Conservation (phyloP, 2,797 vertebrate species). For the Galaxias olidus region DNA sequence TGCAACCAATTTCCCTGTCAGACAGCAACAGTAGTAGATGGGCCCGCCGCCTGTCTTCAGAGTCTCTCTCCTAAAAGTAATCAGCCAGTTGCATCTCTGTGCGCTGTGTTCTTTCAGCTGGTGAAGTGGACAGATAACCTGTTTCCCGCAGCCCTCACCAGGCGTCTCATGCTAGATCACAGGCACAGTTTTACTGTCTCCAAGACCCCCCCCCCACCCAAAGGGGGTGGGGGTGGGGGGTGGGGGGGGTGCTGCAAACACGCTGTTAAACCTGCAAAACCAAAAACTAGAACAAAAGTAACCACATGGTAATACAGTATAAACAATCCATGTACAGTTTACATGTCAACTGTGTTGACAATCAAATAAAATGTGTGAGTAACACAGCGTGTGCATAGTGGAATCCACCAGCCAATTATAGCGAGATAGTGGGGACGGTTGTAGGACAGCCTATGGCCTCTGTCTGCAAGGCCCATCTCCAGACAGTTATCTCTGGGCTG, state of each 20-base stretch:
- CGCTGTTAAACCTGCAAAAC: too few relatives aligned
- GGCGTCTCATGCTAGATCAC: conserved; percentile 30
- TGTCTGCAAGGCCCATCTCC: conserved; percentile 29
- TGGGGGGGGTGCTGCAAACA: background rate
- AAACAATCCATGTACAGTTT: too few relatives aligned
- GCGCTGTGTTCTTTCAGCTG: conserved; percentile 15
- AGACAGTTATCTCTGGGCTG: conserved; percentile 46
- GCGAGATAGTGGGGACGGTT: background rate
- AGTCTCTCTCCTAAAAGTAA: conserved; percentile 9
- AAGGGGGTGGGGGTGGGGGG: conserved; percentile 10
- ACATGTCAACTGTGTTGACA: too few relatives aligned
- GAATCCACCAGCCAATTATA: background rate
- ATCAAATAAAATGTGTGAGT: too few relatives aligned
- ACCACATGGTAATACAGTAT: too few relatives aligned
- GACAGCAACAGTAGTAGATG: too few relatives aligned
- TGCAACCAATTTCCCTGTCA: too few relatives aligned
- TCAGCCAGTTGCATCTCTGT: conserved; percentile 24
- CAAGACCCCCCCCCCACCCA: background rate
- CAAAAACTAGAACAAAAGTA: too few relatives aligned
- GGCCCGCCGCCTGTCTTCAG: too few relatives aligned
- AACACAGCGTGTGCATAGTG: too few relatives aligned
- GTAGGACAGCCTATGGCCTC: conserved; percentile 28
- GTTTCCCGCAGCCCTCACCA: conserved; percentile 9
- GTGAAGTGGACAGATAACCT: conserved; percentile 35
- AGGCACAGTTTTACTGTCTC: conserved; percentile 19